A percentile compares a stretch with the other conserved stretches of the same genome.
These are phyloP conservation scores for Allophyes oxyacanthae DNA, from an alignment of 2,888 invertebrate species.

Conservation along the genomic window DNA sequence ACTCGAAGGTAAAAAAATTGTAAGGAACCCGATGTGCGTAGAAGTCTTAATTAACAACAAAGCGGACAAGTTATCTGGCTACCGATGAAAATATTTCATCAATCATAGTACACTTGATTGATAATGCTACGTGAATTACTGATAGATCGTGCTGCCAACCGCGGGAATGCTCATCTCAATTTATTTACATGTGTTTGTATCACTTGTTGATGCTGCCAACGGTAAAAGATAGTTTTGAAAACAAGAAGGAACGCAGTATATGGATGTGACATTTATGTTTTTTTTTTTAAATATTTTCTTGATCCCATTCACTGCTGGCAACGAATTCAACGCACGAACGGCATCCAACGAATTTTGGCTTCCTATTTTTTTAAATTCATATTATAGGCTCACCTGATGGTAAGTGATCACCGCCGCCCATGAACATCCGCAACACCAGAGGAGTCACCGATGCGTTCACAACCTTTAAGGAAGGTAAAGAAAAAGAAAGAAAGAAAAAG, in stretches of 20 bases:
- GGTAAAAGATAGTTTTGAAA: conserved; percentile 72
- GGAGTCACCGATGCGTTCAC: no score
- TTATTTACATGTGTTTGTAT: conserved; percentile 88
- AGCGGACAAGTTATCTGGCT: conserved; percentile 87
- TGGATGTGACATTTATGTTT: conserved; percentile 32
- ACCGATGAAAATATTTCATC: conserved; percentile 87
- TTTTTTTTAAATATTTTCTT: background rate
- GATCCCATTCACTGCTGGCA: no score
- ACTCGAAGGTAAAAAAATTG: conserved; percentile 23
- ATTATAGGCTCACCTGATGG: no score
- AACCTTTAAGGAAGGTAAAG: no score
- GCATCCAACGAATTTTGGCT: no score
- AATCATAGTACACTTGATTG: conserved; percentile 86
- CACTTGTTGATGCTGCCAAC: conserved; percentile 86
- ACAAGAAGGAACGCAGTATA: conserved; percentile 15
- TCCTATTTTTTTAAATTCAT: no score
- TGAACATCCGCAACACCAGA: no score
- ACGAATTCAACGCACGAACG: no score
- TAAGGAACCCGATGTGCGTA: conserved; percentile 64
- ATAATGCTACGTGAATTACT: conserved; percentile 88
- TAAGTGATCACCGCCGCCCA: no score
- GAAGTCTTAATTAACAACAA: conserved; percentile 86
- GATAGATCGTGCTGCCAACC: conserved; percentile 85
- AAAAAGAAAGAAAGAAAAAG: no score
- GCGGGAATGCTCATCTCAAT: conserved; percentile 84